These are phyloP conservation scores for Microcaecilia unicolor DNA, from an alignment of 2,797 vertebrate species.

Conservation along the genomic window DNA sequence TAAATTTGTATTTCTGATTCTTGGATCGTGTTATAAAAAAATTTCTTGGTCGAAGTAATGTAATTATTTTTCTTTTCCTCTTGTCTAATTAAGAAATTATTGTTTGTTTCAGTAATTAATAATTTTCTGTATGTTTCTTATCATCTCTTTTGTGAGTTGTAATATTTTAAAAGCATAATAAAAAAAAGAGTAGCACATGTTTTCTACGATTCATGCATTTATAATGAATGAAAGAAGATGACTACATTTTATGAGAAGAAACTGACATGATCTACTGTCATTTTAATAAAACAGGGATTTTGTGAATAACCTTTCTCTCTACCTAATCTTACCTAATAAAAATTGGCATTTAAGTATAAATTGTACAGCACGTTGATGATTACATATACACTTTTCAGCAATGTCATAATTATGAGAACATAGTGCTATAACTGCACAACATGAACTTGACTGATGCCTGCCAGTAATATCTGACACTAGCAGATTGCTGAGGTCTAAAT, in stretches of 20 bases:
- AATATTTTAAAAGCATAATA: too few relatives aligned
- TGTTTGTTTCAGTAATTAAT: too few relatives aligned
- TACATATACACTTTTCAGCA: constrained; percentile 32
- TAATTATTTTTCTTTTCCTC: too few relatives aligned
- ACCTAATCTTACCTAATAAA: constrained; percentile 32
- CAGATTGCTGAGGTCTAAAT: constrained; percentile 12
- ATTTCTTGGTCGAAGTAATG: too few relatives aligned
- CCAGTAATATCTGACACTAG: constrained; percentile 12
- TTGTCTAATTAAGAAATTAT: too few relatives aligned
- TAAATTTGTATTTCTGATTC: too few relatives aligned
- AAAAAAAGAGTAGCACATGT: too few relatives aligned
- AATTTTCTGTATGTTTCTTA: too few relatives aligned
- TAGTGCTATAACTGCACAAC: constrained; percentile 26
- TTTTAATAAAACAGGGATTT: constrained; percentile 44
- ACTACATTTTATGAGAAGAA: constrained; percentile 30
- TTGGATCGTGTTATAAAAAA: too few relatives aligned
- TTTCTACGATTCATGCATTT: too few relatives aligned
- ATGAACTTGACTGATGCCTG: constrained; percentile 27
- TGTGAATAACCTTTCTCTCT: constrained; percentile 16
- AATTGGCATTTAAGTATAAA: constrained; percentile 33
- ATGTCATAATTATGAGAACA: constrained; percentile 29
- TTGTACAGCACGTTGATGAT: constrained; percentile 23
- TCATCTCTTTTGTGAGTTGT: too few relatives aligned
- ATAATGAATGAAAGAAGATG: too few relatives aligned
- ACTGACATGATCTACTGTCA: constrained; percentile 10